These are phyloP conservation scores for Allobates femoralis DNA, from an alignment of 2,797 vertebrate species.

Conservation along the genomic window DNA sequence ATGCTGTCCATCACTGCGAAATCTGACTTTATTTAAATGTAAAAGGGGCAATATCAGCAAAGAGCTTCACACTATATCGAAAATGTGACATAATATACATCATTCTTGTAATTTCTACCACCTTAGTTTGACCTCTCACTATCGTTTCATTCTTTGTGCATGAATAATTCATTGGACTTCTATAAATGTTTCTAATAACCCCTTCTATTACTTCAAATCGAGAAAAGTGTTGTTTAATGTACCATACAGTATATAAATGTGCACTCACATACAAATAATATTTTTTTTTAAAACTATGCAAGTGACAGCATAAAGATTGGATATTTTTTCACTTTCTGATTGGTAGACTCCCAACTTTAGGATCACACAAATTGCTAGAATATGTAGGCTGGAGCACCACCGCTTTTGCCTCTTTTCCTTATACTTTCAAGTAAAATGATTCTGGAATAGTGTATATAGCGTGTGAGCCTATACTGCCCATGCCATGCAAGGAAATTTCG, in stretches of 20 bases:
- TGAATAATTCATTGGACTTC: neutral
- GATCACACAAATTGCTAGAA: neutral
- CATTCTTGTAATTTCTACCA: neutral
- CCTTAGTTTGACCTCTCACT: neutral
- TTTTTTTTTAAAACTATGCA: neutral
- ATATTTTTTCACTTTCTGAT: neutral
- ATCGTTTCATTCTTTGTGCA: neutral
- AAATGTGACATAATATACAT: slow-evolving; percentile 17
- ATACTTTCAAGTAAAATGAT: no score
- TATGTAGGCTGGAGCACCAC: neutral
- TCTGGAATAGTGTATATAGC: no score
- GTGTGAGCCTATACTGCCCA: no score
- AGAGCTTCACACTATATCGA: slow-evolving; percentile 19
- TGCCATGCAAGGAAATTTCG: no score
- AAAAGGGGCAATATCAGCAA: slow-evolving; percentile 23
- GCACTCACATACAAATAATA: neutral
- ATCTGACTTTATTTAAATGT: slow-evolving; percentile 4
- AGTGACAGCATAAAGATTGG: neutral
- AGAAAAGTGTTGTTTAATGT: neutral
- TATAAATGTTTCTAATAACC: slow-evolving; percentile 23
- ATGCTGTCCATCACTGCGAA: slow-evolving; percentile 30
- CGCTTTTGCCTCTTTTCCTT: neutral
- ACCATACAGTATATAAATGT: neutral
- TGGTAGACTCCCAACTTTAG: neutral
- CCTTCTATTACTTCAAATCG: neutral